Conservation (phyloP, 2,113 vertebrate species). For the Neolamprologus devosi region DNA sequence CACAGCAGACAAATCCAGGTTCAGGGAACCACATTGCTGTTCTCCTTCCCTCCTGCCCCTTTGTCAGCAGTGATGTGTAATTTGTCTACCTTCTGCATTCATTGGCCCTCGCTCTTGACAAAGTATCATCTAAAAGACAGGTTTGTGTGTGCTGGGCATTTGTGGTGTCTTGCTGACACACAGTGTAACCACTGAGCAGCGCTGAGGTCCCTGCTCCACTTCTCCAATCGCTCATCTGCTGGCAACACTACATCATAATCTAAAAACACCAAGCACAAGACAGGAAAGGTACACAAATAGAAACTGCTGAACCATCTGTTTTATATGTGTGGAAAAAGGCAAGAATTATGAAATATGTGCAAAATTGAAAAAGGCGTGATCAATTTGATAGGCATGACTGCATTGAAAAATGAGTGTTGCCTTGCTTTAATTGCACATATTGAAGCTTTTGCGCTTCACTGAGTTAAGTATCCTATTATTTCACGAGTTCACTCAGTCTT, state of each 20-base stretch:
- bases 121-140: conserved; percentile 27
- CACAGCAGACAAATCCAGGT: conserved; percentile 47
- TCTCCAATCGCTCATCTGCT: conserved; percentile 33
- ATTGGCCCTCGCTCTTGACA: conserved; percentile 53
- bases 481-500: conserved; percentile 2
- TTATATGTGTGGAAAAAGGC: not conserved
- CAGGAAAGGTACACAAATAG: conserved; percentile 21
- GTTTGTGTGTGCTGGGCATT: conserved; percentile 30
- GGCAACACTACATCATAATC: conserved; percentile 38
- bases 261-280: not conserved
- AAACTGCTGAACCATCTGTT: conserved; percentile 56
- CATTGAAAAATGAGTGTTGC: conserved; percentile 60
- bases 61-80: conserved; percentile 42
- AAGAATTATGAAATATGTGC: conserved; percentile 26
- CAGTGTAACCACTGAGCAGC: conserved; percentile 1
- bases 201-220: conserved; percentile 3
- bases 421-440: conserved; percentile 60
- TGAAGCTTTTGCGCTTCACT: conserved; percentile 41
- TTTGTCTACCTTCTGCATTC: conserved; percentile 54
- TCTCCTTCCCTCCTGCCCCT: not conserved
- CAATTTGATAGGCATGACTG: conserved; percentile 60
- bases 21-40: not conserved
- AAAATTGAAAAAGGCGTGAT: conserved; percentile 28
- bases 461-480: conserved; percentile 55
- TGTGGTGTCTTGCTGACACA: conserved; percentile 41